These are phyloP conservation scores for Pycnonotus jocosus DNA, from an alignment of 2,113 vertebrate genomes.

Conservation along the genomic window DNA sequence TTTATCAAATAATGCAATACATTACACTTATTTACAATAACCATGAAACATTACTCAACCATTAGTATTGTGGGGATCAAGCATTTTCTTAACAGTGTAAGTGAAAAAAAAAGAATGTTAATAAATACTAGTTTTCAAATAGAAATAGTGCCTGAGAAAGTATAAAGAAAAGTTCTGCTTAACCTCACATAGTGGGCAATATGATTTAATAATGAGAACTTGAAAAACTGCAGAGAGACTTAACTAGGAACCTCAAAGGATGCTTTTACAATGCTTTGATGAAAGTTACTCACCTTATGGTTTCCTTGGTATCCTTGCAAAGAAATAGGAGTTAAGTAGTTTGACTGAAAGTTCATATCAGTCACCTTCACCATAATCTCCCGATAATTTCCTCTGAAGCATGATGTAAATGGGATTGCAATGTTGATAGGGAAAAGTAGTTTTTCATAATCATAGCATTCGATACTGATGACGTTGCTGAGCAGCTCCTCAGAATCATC, in stretches of 20 bases:
- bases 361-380: slow-evolving; percentile 81
- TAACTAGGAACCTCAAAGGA: background rate
- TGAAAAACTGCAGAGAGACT: background rate
- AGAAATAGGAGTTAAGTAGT: slow-evolving; percentile 66
- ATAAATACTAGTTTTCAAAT: background rate
- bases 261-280: background rate
- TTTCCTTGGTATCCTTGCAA: slow-evolving; percentile 68
- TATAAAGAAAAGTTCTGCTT: background rate
- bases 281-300: slow-evolving; percentile 69
- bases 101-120: background rate
- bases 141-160: background rate
- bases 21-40: background rate
- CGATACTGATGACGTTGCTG: slow-evolving; percentile 78
- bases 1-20: background rate
- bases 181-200: background rate
- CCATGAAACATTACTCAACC: background rate
- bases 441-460: slow-evolving; percentile 33
- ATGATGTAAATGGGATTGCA: slow-evolving; percentile 74
- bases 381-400: slow-evolving; percentile 77
- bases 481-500: slow-evolving; percentile 81
- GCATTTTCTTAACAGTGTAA: background rate
- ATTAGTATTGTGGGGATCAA: background rate
- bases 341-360: slow-evolving; percentile 68
- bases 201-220: background rate
- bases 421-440: slow-evolving; percentile 76